phyloP scores from a whole-genome alignment of 2,113 vertebrate genomes.

The Hypanus sabinus region DNA sequence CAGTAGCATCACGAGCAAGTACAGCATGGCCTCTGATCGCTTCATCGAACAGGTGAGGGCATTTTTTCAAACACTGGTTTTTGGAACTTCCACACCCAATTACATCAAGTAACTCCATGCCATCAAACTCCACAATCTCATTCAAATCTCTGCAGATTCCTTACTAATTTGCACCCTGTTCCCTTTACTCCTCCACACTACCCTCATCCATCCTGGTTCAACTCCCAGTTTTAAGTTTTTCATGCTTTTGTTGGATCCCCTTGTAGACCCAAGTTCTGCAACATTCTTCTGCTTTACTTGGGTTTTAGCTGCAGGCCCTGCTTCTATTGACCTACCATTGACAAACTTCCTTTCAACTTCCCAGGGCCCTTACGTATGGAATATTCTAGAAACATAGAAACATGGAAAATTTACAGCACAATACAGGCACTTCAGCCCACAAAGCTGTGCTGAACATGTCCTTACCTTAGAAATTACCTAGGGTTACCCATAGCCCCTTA shows the following conservation, averaged over 20 bases:
- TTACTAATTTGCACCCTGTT: not conserved
- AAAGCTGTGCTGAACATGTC: too few species aligned
- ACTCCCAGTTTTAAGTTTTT: not conserved
- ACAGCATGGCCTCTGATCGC: constrained; percentile 73
- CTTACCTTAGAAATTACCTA: too few species aligned
- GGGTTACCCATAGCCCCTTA: too few species aligned
- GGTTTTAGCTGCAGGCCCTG: not conserved
- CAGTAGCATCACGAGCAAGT: constrained; percentile 74
- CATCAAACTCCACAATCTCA: not conserved
- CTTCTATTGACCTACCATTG: not conserved
- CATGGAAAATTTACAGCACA: too few species aligned
- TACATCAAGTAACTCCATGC: not conserved
- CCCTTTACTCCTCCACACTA: not conserved
- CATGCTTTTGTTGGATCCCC: not conserved
- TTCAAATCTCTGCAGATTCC: too few species aligned
- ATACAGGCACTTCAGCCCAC: too few species aligned
- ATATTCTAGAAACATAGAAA: too few species aligned
- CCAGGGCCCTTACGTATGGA: not conserved
- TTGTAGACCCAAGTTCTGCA: not conserved
- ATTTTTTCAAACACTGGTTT: not conserved
- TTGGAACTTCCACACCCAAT: not conserved
- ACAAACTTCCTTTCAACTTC: not conserved
- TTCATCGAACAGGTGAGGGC: constrained; percentile 79
- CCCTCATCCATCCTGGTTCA: not conserved
- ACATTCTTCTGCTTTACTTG: not conserved